Evolutionary conservation across 2,888 invertebrate species (phyloP).

Genomic region (Neria commutata): DNA sequence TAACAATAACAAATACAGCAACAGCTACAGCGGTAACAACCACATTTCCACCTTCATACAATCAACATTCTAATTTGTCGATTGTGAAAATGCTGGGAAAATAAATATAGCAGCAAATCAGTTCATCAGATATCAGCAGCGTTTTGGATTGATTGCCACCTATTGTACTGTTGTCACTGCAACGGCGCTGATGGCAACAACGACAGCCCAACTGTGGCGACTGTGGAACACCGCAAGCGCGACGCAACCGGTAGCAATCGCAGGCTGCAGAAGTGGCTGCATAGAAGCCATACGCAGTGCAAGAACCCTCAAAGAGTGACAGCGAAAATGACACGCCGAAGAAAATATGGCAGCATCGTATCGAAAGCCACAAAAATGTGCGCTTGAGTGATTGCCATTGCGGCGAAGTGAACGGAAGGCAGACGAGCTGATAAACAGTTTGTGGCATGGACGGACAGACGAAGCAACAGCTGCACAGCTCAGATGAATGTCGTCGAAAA

Average conservation of each 20-base stretch:
- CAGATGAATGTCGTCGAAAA: not conserved
- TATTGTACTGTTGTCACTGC: no score
- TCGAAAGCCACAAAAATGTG: constrained; percentile 35
- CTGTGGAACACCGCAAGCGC: constrained; percentile 47
- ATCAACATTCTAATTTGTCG: constrained; percentile 36
- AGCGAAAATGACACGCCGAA: not conserved
- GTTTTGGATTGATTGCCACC: no score
- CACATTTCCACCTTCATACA: not conserved
- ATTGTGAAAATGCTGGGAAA: constrained; percentile 56
- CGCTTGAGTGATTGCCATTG: constrained; percentile 38
- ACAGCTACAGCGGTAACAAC: no score
- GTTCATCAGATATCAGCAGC: constrained; percentile 48
- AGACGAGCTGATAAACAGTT: no score
- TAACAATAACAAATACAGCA: constrained; percentile 6
- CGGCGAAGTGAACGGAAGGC: constrained; percentile 18
- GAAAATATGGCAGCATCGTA: constrained; percentile 30
- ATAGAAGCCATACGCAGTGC: constrained; percentile 3
- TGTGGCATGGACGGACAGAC: not conserved
- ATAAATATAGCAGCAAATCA: constrained; percentile 52
- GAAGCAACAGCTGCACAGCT: not conserved
- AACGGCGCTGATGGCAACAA: not conserved
- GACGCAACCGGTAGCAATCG: no score
- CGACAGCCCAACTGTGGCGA: not conserved
- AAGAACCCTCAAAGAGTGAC: constrained; percentile 10
- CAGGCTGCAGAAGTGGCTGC: no score